Conservation (phyloP, 2,797 vertebrate species). For the Catharus ustulatus region DNA sequence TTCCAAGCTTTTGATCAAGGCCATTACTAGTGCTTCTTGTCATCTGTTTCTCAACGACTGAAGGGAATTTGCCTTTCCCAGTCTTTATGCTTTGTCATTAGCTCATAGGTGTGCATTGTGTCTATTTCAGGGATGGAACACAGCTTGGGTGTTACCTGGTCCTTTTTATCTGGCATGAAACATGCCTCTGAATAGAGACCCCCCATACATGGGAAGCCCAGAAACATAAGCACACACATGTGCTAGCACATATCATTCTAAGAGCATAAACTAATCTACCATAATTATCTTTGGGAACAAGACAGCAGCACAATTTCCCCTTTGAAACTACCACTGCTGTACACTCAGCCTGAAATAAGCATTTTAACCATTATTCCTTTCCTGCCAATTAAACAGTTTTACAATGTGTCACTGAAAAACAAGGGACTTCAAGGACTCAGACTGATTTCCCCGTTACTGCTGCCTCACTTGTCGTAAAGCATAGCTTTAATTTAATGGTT, state of each 20-base stretch:
- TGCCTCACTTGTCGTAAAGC: neutral
- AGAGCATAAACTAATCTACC: neutral
- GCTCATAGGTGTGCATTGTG: neutral
- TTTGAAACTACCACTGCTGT: neutral
- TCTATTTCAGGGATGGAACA: neutral
- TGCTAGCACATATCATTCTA: neutral
- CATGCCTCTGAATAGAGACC: neutral
- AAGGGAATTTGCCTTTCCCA: neutral
- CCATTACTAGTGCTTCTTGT: neutral
- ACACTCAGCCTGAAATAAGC: neutral
- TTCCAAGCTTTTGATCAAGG: neutral
- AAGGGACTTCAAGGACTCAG: neutral
- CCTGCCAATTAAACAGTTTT: neutral
- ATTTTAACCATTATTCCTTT: neutral
- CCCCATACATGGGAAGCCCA: neutral
- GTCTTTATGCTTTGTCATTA: neutral
- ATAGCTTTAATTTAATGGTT: neutral
- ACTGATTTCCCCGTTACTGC: neutral
- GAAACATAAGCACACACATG: neutral
- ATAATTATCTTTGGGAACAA: neutral
- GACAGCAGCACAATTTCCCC: neutral
- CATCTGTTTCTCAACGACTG: neutral
- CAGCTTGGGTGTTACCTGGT: neutral
- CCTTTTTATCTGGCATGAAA: neutral
- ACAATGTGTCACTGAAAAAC: neutral